These are phyloP conservation scores for Bryconaethiops microstoma DNA, from an alignment of 2,797 vertebrate genomes.

Conservation along the genomic window DNA sequence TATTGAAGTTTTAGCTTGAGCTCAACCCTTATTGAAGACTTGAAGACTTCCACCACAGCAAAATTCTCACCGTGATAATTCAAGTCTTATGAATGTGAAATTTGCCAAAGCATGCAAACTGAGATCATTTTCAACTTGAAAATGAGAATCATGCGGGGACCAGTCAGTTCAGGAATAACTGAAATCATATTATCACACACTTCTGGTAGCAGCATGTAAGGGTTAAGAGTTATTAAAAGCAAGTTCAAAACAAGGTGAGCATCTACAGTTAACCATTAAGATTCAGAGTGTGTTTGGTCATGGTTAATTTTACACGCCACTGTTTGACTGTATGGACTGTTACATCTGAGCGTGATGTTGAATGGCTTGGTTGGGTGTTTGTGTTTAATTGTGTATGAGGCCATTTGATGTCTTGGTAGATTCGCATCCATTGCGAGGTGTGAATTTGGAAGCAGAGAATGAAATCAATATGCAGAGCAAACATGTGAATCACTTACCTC, in stretches of 20 bases:
- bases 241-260: background rate
- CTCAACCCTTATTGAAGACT: no score
- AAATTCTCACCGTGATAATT: no score
- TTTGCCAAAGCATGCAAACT: no score
- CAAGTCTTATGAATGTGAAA: no score
- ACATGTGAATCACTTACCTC: slow-evolving; percentile 17
- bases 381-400: background rate
- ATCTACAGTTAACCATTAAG: background rate
- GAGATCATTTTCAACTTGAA: no score
- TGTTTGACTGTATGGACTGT: background rate
- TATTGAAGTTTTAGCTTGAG: no score
- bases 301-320: background rate
- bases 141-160: no score
- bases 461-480: slow-evolving; percentile 30
- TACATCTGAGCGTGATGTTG: background rate
- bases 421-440: background rate
- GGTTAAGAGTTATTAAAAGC: no score
- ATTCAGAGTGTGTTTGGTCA: background rate
- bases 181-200: no score
- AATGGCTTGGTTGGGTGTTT: background rate
- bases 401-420: background rate
- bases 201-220: no score
- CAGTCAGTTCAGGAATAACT: no score
- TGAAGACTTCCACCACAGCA: no score
- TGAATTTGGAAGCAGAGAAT: background rate